Percentiles rank a stretch among this genome's conserved stretches.
Evolutionary conservation across 2,888 invertebrate genomes (phyloP).

Genomic region (Heliconius cydno): DNA sequence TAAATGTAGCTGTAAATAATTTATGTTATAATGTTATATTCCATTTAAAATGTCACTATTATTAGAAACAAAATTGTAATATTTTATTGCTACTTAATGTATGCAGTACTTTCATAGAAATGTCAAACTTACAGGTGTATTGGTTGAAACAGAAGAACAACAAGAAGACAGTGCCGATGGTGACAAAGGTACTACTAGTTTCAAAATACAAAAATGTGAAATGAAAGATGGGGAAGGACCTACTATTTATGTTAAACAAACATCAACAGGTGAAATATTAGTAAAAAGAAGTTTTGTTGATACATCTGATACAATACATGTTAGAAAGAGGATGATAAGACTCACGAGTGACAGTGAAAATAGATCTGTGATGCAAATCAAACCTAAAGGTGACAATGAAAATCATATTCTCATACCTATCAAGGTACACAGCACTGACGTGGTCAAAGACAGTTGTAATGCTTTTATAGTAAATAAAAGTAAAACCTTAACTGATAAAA

Average conservation of each 20-base stretch:
- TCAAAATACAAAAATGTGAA: conserved; percentile 62
- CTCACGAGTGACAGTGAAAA: conserved; percentile 76
- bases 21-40: not conserved
- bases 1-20: too few relatives aligned
- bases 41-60: not conserved
- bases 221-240: conserved; percentile 66
- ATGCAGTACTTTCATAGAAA: not conserved
- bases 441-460: conserved; percentile 81
- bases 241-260: conserved; percentile 76
- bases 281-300: conserved; percentile 74
- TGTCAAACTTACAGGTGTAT: conserved; percentile 74
- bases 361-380: conserved; percentile 75
- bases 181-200: conserved; percentile 67
- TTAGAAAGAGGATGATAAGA: conserved; percentile 76
- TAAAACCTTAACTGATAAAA: conserved; percentile 79
- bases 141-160: conserved; percentile 84
- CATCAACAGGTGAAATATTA: conserved; percentile 72
- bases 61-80: not conserved
- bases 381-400: conserved; percentile 70
- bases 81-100: not conserved
- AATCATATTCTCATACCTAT: conserved; percentile 77
- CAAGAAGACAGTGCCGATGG: conserved; percentile 83
- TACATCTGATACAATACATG: conserved; percentile 70
- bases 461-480: conserved; percentile 79
- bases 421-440: conserved; percentile 73